Percentiles rank a stretch among this genome's conserved stretches.
Conservation (phyloP, 2,113 vertebrate species). For the Scopus umbretta region DNA sequence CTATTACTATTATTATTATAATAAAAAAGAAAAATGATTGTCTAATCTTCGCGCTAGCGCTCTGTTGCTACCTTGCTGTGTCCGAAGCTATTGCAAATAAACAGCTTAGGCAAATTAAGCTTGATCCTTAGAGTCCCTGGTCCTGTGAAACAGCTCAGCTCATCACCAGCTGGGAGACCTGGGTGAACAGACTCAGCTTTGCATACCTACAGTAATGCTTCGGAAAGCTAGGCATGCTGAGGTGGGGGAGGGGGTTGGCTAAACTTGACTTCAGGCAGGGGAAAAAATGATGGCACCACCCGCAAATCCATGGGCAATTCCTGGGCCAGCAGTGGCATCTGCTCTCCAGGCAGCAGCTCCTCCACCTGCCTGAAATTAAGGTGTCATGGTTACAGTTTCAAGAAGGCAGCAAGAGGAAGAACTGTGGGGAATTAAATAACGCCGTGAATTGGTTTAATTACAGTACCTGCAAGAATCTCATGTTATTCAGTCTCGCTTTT, state of each 20-base stretch:
- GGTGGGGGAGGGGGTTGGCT: background rate
- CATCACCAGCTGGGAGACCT: slow-evolving; percentile 40
- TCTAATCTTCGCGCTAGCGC: background rate
- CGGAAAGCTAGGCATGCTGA: background rate
- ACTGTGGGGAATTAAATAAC: slow-evolving; percentile 7
- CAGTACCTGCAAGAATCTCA: slow-evolving; percentile 42
- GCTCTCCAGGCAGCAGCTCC: background rate
- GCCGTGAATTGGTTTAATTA: slow-evolving; percentile 36
- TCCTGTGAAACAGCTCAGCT: slow-evolving; percentile 30
- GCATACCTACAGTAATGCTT: slow-evolving; percentile 9
- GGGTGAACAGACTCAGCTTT: background rate
- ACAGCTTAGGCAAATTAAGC: slow-evolving; percentile 8
- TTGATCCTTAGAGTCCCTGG: slow-evolving; percentile 30
- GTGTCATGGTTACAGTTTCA: slow-evolving; percentile 31
- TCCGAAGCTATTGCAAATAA: slow-evolving; percentile 4
- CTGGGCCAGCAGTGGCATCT: slow-evolving; percentile 30
- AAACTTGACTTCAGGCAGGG: background rate
- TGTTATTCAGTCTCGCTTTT: background rate
- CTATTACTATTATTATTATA: too few species aligned
- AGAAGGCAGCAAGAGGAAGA: slow-evolving; percentile 21
- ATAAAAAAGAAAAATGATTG: background rate
- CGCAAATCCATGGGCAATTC: background rate
- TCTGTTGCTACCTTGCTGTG: slow-evolving; percentile 19
- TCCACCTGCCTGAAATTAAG: slow-evolving; percentile 15
- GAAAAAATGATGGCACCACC: background rate